These are phyloP conservation scores for Gasterosteus aculeatus DNA, from an alignment of 2,113 vertebrate genomes.

Conservation along the genomic window DNA sequence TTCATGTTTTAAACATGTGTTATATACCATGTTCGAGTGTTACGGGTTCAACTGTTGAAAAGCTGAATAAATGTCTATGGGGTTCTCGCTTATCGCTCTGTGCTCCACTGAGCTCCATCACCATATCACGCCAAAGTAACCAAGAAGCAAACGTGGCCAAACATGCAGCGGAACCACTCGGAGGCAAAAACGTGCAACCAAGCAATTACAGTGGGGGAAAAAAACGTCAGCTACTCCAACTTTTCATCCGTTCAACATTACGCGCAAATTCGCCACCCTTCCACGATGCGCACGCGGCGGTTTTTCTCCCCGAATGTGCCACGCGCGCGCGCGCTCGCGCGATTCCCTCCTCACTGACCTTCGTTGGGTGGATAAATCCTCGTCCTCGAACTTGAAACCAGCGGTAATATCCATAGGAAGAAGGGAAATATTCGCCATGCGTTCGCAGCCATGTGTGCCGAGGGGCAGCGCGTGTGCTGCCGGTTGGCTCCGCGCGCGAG, in stretches of 20 bases:
- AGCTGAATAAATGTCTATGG: background rate
- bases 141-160: constrained; percentile 6
- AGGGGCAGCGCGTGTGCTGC: constrained; percentile 57
- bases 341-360: constrained; percentile 83
- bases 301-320: background rate
- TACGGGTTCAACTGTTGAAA: background rate
- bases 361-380: constrained; percentile 90
- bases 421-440: constrained; percentile 72
- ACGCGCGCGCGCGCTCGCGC: background rate
- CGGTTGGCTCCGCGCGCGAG: constrained; percentile 77
- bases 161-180: background rate
- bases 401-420: constrained; percentile 81
- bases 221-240: background rate
- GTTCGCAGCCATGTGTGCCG: constrained; percentile 84
- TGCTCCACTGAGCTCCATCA: background rate
- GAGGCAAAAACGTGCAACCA: background rate
- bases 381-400: constrained; percentile 86
- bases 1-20: background rate
- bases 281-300: constrained; percentile 28
- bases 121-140: background rate
- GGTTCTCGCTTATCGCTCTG: background rate
- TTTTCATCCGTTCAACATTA: background rate
- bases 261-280: background rate
- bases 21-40: background rate
- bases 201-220: too few species aligned